Evolutionary conservation across 1,140 invertebrate genomes (phyloP), one percentile per base, ranked within the genome.

Genomic region (Ceratosolen fusciceps): DNA sequence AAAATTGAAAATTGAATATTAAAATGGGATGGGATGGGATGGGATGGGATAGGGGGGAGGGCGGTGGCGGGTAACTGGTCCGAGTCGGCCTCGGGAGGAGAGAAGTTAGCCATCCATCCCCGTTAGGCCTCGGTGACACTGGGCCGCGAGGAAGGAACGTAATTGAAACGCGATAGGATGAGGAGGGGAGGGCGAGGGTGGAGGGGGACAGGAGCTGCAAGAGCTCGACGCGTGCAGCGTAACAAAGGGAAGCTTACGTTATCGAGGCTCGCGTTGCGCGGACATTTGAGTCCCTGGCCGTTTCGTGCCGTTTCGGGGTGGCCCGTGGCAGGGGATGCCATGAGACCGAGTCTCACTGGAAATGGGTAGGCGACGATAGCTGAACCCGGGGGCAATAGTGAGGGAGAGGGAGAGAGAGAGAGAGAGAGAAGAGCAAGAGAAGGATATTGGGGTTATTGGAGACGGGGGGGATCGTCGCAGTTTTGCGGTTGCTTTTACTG

Each of bases 81-180:
- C 26, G 67, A 31, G 12, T 43, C 49, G 19, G 14, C 47, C 7
- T 49, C 47, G 26, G 29, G 47, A 39, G n/a, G n/a, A 71, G 43
- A 16, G 52, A 43, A 72, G 68, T 19, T n/a, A n/a, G n/a, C n/a
- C n/a, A n/a, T n/a, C n/a, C n/a, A n/a, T n/a, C n/a, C n/a, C n/a
- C n/a, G n/a, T n/a, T n/a, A n/a, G n/a, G n/a, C n/a, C n/a, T n/a
- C n/a, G 4, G 37, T 37, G 65, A 10, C 31, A 62, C 34, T 62
- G 5, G 1, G 37, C 1, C 4, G 24, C 10, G 24, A 26, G 12
- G 67, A 68, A 43, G 47, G 24, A 72, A n/a, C 26, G n/a, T 34
- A 72, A 70, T 70, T 56, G 74, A 77, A 70, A 77, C 31, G 68
- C 65, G 52, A 52, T 75, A 67, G 52, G 74, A 67, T 54, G 14